Conservation (phyloP, 2,797 vertebrate species). For the Epinephelus coioides region DNA sequence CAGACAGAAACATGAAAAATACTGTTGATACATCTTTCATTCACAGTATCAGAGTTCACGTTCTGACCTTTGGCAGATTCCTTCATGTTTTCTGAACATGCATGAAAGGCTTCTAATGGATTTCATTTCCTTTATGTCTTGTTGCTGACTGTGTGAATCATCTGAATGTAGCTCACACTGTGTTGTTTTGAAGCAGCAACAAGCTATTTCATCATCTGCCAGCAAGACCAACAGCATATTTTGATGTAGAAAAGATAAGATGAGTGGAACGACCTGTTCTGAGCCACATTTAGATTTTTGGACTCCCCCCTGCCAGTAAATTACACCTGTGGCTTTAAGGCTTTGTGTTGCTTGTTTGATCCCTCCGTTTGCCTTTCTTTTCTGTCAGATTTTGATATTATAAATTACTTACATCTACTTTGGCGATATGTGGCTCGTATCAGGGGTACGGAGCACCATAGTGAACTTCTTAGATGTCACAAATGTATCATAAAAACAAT, state of each 20-base stretch:
- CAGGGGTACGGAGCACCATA: neutral
- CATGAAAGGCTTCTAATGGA: neutral
- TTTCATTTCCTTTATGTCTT: neutral
- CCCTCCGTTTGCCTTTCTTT: neutral
- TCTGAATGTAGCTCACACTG: neutral
- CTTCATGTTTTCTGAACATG: slow-evolving; percentile 4
- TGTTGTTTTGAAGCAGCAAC: neutral
- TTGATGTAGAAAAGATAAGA: neutral
- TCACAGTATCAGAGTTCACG: neutral
- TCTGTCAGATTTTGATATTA: neutral
- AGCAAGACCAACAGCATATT: neutral
- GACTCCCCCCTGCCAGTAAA: accelerated
- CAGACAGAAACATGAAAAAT: neutral
- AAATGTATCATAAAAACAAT: neutral
- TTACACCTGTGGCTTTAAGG: neutral
- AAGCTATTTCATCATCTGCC: neutral
- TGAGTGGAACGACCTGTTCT: neutral
- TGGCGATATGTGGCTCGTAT: neutral
- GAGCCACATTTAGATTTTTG: too few species aligned
- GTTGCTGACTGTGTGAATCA: neutral
- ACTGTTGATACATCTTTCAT: neutral
- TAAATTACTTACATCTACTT: too few species aligned
- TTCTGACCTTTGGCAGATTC: slow-evolving; percentile 24
- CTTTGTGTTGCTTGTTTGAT: neutral
- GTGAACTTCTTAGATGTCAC: neutral